Conservation (phyloP, 2,113 vertebrate species). For the Ariopsis seemanni region DNA sequence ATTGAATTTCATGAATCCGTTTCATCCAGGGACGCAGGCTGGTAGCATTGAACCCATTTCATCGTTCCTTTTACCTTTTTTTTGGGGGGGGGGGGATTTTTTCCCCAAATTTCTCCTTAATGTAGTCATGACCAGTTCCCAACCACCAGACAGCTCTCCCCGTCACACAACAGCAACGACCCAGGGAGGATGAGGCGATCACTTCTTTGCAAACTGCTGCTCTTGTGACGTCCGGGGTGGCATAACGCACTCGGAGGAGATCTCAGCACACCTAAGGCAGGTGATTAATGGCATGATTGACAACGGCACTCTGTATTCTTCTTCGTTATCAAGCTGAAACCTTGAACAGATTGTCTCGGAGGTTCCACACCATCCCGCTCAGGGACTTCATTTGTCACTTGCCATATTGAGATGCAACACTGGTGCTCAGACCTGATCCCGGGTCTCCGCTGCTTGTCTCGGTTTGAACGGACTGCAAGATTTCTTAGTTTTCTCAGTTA, state of each 20-base stretch:
- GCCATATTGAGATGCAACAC: no score
- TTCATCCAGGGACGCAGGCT: not conserved
- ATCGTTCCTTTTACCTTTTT: not conserved
- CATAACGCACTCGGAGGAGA: no score
- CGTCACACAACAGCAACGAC: no score
- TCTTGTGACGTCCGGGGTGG: no score
- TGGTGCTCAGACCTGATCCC: not conserved
- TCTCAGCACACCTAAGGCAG: not conserved
- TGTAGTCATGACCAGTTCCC: no score
- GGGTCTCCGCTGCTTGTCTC: not conserved
- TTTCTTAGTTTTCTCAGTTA: not conserved
- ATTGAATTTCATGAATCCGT: not conserved
- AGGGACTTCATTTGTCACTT: not conserved
- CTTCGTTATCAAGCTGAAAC: not conserved
- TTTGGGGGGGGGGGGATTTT: no score
- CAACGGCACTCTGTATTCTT: not conserved
- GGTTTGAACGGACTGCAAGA: not conserved
- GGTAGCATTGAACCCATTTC: not conserved
- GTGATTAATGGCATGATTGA: not conserved
- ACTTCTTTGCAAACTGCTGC: no score
- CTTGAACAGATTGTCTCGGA: not conserved
- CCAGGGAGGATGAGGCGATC: no score
- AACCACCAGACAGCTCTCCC: no score
- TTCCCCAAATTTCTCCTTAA: no score
- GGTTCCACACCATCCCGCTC: not conserved